Evolutionary conservation across 2,113 vertebrate species (phyloP).

Genomic region (Ramphastos sulfuratus): DNA sequence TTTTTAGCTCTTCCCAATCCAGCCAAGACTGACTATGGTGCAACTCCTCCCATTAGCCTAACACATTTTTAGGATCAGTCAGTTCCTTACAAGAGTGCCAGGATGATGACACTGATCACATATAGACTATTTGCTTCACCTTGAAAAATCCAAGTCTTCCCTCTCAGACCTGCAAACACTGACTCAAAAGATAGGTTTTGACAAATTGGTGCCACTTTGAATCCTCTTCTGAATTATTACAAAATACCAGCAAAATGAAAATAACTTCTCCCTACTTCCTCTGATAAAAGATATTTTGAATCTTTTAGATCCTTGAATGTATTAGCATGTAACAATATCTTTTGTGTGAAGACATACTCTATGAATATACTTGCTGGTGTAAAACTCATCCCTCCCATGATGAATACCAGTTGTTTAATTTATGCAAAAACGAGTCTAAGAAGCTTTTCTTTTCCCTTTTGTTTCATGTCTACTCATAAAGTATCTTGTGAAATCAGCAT

Average conservation of each 20-base stretch:
- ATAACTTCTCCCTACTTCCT: not conserved
- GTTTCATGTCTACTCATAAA: conserved; percentile 7
- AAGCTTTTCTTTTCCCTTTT: not conserved
- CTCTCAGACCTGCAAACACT: not conserved
- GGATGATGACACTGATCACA: fast-evolving
- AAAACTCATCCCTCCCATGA: not conserved
- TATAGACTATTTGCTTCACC: not conserved
- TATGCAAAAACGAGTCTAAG: not conserved
- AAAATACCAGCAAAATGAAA: not conserved
- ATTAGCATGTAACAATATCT: not conserved
- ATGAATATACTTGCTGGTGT: not conserved
- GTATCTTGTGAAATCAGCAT: conserved; percentile 27
- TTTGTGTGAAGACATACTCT: not conserved
- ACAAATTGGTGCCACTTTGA: not conserved
- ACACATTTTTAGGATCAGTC: not conserved
- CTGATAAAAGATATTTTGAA: not conserved
- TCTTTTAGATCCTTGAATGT: not conserved
- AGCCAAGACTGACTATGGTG: not conserved
- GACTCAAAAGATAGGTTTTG: not conserved
- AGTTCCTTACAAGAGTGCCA: not conserved
- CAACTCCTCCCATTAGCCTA: not conserved
- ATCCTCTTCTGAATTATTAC: not conserved
- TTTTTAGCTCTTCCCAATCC: not conserved
- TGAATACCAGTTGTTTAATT: not conserved
- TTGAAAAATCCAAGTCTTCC: not conserved